Percentiles rank a stretch among this genome's conserved stretches.
These are phyloP conservation scores for Tridacna gigas DNA, from an alignment of 2,888 invertebrate genomes.

Conservation along the genomic window DNA sequence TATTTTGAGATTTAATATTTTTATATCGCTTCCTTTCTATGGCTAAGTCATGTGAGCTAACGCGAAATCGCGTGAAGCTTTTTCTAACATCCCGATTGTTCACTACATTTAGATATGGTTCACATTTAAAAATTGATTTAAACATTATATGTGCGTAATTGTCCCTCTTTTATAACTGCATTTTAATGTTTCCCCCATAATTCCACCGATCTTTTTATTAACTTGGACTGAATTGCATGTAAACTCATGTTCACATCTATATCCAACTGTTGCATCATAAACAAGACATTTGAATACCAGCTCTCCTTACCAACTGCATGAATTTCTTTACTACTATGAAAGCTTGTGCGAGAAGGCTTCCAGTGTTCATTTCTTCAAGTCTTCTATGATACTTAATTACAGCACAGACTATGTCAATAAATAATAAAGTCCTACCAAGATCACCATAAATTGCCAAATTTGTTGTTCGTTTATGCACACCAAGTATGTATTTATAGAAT, in stretches of 20 bases:
- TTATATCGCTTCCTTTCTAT: not conserved
- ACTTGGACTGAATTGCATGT: not conserved
- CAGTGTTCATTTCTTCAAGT: too few species aligned
- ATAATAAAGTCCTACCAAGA: not conserved
- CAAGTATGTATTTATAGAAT: not conserved
- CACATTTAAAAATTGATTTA: constrained; percentile 2
- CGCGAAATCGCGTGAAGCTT: not conserved
- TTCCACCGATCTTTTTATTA: not conserved
- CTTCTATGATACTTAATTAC: too few species aligned
- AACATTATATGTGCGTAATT: not conserved
- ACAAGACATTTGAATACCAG: too few species aligned
- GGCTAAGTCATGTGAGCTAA: not conserved
- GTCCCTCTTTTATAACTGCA: not conserved
- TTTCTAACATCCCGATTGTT: not conserved
- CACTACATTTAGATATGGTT: not conserved
- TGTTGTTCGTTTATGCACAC: not conserved
- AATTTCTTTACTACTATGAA: not conserved
- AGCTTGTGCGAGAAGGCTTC: too few species aligned
- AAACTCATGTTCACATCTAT: too few species aligned
- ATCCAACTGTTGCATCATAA: not conserved
- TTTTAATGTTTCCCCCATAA: not conserved
- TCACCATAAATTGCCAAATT: not conserved
- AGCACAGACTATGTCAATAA: too few species aligned
- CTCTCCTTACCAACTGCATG: not conserved
- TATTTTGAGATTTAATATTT: not conserved